phyloP scores from a whole-genome alignment of 2,797 vertebrate genomes.

The Botia almorhae region DNA sequence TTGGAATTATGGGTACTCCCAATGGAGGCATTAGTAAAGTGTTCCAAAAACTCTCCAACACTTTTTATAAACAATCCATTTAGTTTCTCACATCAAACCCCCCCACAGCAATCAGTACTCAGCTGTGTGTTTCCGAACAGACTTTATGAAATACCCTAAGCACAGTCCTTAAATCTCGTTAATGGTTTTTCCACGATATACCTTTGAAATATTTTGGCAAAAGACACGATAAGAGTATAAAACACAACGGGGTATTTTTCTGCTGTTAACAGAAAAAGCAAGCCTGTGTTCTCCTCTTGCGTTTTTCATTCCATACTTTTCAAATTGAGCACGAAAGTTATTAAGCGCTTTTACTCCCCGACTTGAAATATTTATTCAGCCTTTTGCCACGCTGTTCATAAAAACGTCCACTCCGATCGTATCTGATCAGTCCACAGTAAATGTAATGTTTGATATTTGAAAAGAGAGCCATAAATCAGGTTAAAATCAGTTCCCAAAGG shows the following conservation, averaged over 20 bases:
- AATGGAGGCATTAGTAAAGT: conserved; percentile 61
- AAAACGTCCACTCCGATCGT: conserved; percentile 73
- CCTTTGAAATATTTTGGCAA: conserved; percentile 46
- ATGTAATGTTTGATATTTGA: conserved; percentile 75
- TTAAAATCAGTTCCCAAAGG: conserved; percentile 67
- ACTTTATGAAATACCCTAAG: conserved; percentile 10
- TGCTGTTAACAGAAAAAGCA: conserved; percentile 4
- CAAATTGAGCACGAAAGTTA: conserved; percentile 77
- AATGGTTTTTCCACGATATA: conserved; percentile 27
- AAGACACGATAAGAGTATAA: conserved; percentile 39
- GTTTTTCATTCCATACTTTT: conserved; percentile 62
- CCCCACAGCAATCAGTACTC: conserved; percentile 53
- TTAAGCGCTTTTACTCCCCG: conserved; percentile 72
- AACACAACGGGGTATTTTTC: conserved; percentile 25
- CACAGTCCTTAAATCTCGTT: conserved; percentile 28
- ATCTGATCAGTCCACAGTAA: conserved; percentile 70
- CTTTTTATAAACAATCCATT: conserved; percentile 58
- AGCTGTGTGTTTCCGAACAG: conserved; percentile 56
- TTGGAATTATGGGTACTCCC: conserved; percentile 65
- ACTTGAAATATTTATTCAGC: conserved; percentile 72
- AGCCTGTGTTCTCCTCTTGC: conserved; percentile 58
- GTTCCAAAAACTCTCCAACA: conserved; percentile 63
- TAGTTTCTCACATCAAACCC: conserved; percentile 59
- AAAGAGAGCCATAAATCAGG: conserved; percentile 78
- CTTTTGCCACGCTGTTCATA: conserved; percentile 72